Evolutionary conservation across 2,797 vertebrate genomes (phyloP), one percentile per base, ranked within the genome.

Genomic region (Austrolebias charrua): DNA sequence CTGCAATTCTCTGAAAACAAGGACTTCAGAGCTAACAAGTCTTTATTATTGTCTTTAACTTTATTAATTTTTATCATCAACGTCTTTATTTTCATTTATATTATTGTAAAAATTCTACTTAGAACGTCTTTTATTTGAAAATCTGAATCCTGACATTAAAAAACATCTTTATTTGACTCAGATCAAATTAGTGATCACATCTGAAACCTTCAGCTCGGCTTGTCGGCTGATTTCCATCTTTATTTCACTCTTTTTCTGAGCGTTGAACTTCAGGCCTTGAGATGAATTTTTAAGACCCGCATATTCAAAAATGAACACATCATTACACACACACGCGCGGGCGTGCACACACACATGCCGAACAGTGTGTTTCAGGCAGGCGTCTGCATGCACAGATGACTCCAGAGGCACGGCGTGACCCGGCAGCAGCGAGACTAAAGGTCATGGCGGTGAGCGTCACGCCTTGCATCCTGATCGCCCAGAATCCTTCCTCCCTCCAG

Each of bases 381-480:
- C 66, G 58, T 63, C 71, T 77, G 74, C 72, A 83, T 80, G 69
- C 35, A 0, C 74, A 75, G 78, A 86, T 77, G 78, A 81, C 85
- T 83, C 85, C 78, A 89, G 90, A 89, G 89, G 86, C 89, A 50
- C 79, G 93, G 90, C 88, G 88, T 94, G 90, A 91, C 89, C 91
- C 90, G 71, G 71, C 72, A 55, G 75, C 66, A 63, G 64, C 63
- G 53, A 80, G 80, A 81, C 75, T 83, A 89, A 90, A 91, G 91
- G 90, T 96, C 94, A 95, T 86, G 89, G 93, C 60, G 58, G 89
- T 88, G 77, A 92, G 91, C 89, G 90, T 86, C 91, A 86, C 89
- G 91, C 76, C 84, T 86, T 76, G 93, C 94, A 93, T 95, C 92
- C 92, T 92, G 94, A 94, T 94, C 94, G 94, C 92, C 93, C 81